Evolutionary conservation across 2,888 invertebrate species (phyloP), one percentile per base, ranked within the genome.

Genomic region (Tachystola acroxantha): DNA sequence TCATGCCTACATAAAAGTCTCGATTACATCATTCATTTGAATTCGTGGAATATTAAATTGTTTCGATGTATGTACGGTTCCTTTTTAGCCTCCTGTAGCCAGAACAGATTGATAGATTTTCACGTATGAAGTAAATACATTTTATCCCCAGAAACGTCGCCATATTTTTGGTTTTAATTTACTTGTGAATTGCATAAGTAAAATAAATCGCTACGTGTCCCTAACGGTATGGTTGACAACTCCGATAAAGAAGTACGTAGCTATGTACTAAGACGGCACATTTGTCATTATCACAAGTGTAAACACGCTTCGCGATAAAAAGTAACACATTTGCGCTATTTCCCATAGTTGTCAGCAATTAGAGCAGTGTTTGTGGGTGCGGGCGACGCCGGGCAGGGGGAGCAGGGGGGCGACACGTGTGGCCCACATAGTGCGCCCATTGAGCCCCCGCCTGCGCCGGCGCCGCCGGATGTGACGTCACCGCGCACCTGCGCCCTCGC

Each of bases 261-360:
- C 36, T 34, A 13, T 53, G 48, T 42, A 46, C 48, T 46, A 45
- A 59, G 53, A 57, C 62, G 56, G 43, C 57, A 53, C 58, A 63
- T 64, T 67, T 62, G 58, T 64, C 64, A 70, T 66, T 76, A 78
- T 77, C 69, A 63, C 60, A 56, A 66, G 58, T 62, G 67, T 71
- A 73, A 75, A 76, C 65, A 73, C 49, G 53, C 53, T 62, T 61
- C 50, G 64, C 64, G 70, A 80, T 73, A 79, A 76, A 71, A 72
- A 66, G 64, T 63, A 63, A 66, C 68, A 73, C 65, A 77, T 79
- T 79, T 73, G 77, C 66, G 69, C 68, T 77, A 71, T 79, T 84
- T 82, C 79, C 77, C 77, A 78, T 82, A 81, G 75, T 76, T 73
- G 76, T 76, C 71, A 72, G 79, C 75, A 78, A 82, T 82, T 81